Conservation (phyloP, 2,797 vertebrate species). For the Platalea minor region DNA sequence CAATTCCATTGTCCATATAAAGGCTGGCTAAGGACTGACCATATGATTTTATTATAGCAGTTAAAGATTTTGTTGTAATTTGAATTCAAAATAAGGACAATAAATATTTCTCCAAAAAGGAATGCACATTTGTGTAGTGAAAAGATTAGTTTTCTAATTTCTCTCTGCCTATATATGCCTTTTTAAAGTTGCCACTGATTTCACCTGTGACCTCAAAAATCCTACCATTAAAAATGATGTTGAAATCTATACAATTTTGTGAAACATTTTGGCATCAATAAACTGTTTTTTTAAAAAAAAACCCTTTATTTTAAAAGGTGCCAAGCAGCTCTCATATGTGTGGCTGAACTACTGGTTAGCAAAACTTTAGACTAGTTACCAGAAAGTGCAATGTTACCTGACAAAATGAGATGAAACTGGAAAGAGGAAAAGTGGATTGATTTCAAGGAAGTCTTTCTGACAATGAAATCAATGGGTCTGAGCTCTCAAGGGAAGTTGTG, state of each 20-base stretch:
- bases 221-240: background rate
- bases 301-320: background rate
- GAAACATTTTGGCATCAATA: background rate
- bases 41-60: background rate
- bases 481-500: background rate
- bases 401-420: background rate
- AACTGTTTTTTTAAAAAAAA: background rate
- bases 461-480: background rate
- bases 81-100: background rate
- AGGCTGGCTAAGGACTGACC: background rate
- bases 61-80: background rate
- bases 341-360: background rate
- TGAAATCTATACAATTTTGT: background rate
- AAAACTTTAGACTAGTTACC: background rate
- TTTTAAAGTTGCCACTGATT: background rate
- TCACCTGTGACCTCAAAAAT: background rate
- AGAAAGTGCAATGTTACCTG: background rate
- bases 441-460: background rate
- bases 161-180: background rate
- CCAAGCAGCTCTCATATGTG: background rate
- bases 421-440: background rate
- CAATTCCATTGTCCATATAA: background rate
- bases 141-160: background rate
- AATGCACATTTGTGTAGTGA: accelerated
- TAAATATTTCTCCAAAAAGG: background rate